phyloP scores from a whole-genome alignment of 2,888 invertebrate species.

The Hyposoter didymator region DNA sequence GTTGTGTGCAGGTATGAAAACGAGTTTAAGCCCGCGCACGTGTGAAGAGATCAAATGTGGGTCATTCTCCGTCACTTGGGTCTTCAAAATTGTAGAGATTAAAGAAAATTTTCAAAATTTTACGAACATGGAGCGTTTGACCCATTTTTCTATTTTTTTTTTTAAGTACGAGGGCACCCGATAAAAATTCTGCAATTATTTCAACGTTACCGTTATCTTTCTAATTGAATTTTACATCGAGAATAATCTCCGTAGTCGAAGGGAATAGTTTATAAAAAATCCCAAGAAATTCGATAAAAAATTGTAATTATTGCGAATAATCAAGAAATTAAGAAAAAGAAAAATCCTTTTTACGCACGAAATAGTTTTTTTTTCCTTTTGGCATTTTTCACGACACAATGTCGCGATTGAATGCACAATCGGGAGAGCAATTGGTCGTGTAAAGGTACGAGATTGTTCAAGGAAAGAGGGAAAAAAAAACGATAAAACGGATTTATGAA shows the following conservation, averaged over 20 bases:
- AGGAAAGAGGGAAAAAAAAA: constrained; percentile 4
- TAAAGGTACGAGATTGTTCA: not conserved
- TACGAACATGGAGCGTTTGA: not conserved
- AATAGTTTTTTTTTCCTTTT: not conserved
- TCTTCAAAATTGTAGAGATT: not conserved
- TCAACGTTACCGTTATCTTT: not conserved
- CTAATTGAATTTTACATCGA: not conserved
- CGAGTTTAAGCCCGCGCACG: constrained; percentile 5
- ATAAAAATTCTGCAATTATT: not conserved
- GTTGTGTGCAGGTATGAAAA: constrained; percentile 3
- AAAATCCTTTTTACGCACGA: not conserved
- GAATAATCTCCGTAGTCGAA: too few relatives aligned
- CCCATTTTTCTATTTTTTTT: too few relatives aligned
- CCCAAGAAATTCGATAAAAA: not conserved
- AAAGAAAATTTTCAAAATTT: not conserved
- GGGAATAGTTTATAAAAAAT: too few relatives aligned
- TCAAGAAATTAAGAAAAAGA: not conserved
- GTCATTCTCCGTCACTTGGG: not conserved
- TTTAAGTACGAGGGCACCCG: not conserved
- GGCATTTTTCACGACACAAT: not conserved
- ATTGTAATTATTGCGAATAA: not conserved
- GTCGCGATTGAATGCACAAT: not conserved
- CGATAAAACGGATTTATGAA: not conserved
- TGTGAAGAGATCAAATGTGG: constrained; percentile 1
- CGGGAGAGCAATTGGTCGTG: not conserved